Percentiles rank a stretch among this genome's conserved stretches.
phyloP scores from a whole-genome alignment of 2,113 vertebrate genomes.

The Chelonoidis abingdonii region DNA sequence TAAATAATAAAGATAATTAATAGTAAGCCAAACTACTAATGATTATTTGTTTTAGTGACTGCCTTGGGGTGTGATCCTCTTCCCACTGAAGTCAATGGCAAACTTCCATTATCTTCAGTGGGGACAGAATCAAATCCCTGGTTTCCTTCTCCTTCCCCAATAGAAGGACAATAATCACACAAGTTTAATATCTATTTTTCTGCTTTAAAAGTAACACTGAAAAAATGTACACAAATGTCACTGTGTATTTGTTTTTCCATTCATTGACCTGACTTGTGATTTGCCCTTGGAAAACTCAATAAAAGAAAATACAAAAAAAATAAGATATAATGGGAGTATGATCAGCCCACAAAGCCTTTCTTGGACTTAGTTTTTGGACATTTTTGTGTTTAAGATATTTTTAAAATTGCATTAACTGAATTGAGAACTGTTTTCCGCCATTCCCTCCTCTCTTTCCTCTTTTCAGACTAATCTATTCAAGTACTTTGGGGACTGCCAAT shows the following conservation, averaged over 20 bases:
- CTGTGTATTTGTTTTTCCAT: neutral
- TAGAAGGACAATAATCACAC: neutral
- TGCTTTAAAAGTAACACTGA: neutral
- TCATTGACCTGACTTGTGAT: neutral
- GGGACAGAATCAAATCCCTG: neutral
- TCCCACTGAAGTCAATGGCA: slow-evolving; percentile 13
- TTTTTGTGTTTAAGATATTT: slow-evolving; percentile 25
- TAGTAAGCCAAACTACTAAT: neutral
- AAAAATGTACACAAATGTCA: neutral
- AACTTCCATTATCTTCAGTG: neutral
- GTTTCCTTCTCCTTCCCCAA: slow-evolving; percentile 17
- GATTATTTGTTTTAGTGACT: slow-evolving; percentile 35
- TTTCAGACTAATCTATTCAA: neutral
- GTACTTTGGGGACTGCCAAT: slow-evolving; percentile 28
- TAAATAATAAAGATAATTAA: slow-evolving; percentile 9
- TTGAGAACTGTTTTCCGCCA: neutral
- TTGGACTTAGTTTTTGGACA: slow-evolving; percentile 1
- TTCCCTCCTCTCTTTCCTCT: neutral
- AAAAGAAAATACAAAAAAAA: rapidly evolving
- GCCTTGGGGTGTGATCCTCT: neutral
- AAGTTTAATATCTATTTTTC: neutral
- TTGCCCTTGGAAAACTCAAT: neutral
- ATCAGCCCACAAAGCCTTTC: neutral
- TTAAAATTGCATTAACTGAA: slow-evolving; percentile 36
- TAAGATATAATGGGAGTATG: neutral